Evolutionary conservation across 2,113 vertebrate species (phyloP).

Genomic region (Melanotaenia duboulayi): DNA sequence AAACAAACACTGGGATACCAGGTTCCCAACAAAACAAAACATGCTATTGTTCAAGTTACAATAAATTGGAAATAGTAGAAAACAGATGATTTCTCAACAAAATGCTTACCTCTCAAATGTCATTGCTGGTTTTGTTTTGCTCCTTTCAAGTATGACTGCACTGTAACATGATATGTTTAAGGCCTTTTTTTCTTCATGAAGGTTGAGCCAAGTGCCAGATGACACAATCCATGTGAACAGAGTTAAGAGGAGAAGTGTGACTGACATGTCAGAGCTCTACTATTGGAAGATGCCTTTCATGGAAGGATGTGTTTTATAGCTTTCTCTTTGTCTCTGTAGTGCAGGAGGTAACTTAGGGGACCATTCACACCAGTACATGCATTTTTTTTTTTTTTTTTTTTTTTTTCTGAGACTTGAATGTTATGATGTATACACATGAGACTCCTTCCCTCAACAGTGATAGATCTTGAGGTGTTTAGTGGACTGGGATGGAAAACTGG

Average conservation of each 20-base stretch:
- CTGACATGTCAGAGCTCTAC: slow-evolving; percentile 78
- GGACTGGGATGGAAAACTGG: no score
- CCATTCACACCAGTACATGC: slow-evolving; percentile 55
- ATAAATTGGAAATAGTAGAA: not conserved
- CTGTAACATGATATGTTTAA: slow-evolving; percentile 23
- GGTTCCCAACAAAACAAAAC: slow-evolving; percentile 7
- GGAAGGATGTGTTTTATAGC: slow-evolving; percentile 73
- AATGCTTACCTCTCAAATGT: slow-evolving; percentile 72
- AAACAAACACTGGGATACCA: not conserved
- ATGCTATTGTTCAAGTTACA: not conserved
- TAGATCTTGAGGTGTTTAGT: not conserved
- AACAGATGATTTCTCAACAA: slow-evolving; percentile 4
- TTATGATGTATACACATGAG: slow-evolving; percentile 28
- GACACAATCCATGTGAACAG: slow-evolving; percentile 69
- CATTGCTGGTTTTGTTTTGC: slow-evolving; percentile 28
- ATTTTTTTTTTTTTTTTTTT: slow-evolving; percentile 19
- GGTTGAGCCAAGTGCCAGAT: slow-evolving; percentile 43
- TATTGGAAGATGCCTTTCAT: slow-evolving; percentile 50
- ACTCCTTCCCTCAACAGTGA: not conserved
- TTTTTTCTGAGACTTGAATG: slow-evolving; percentile 19
- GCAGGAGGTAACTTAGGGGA: slow-evolving; percentile 53
- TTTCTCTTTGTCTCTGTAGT: slow-evolving; percentile 37
- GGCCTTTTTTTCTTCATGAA: slow-evolving; percentile 21
- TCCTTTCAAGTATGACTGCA: slow-evolving; percentile 29
- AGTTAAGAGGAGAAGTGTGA: slow-evolving; percentile 66